Percentiles rank a stretch among this genome's conserved stretches.
Evolutionary conservation across 2,888 invertebrate species (phyloP).

Genomic region (Scaptomyza parva): DNA sequence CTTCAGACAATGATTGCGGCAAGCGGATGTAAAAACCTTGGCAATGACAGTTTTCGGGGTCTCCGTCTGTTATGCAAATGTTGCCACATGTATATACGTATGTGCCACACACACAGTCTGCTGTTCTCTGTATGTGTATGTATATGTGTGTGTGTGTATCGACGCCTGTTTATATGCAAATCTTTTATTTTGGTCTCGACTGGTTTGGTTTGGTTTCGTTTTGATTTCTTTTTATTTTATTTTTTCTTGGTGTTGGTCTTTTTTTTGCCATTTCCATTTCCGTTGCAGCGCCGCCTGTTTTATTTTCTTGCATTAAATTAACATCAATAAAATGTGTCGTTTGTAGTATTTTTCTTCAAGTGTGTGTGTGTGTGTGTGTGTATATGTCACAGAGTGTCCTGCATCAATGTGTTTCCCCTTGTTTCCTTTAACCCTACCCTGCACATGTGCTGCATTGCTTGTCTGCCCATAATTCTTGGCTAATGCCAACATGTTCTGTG

Average conservation of each 20-base stretch:
- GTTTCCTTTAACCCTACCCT: background rate
- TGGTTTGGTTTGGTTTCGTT: conserved; percentile 24
- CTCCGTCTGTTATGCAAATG: conserved; percentile 76
- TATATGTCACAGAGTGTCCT: conserved; percentile 33
- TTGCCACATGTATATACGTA: conserved; percentile 30
- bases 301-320: conserved; percentile 81
- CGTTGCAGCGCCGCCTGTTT: conserved; percentile 70
- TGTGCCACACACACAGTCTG: conserved; percentile 3
- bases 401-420: conserved; percentile 26
- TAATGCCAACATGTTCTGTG: conserved; percentile 75
- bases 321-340: conserved; percentile 81
- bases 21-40: conserved; percentile 78
- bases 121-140: conserved; percentile 32
- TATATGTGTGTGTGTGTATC: conserved; percentile 41
- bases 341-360: conserved; percentile 40
- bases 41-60: conserved; percentile 75
- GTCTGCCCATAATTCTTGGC: conserved; percentile 67
- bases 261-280: conserved; percentile 51
- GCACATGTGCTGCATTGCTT: conserved; percentile 53
- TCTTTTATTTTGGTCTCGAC: conserved; percentile 73
- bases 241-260: conserved; percentile 15
- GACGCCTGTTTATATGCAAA: conserved; percentile 77
- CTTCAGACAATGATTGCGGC: conserved; percentile 72
- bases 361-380: background rate
- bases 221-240: conserved; percentile 11